phyloP scores from a whole-genome alignment of 2,113 vertebrate species.

The Megaceryle torquata region DNA sequence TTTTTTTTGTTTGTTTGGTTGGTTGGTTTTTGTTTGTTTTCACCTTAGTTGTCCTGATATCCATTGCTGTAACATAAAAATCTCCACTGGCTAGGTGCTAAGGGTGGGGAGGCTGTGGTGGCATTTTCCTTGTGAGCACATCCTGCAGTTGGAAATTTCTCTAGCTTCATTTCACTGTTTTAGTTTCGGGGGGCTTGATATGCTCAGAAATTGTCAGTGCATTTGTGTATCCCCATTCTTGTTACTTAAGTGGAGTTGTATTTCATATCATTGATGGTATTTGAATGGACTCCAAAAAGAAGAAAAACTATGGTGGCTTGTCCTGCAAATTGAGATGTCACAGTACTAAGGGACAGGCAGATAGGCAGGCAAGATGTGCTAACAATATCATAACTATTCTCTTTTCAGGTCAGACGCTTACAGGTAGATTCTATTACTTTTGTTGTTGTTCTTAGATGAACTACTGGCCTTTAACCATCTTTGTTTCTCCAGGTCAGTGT shows the following conservation, averaged over 20 bases:
- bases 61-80: background rate
- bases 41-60: background rate
- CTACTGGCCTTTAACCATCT: background rate
- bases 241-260: background rate
- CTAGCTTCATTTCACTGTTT: background rate
- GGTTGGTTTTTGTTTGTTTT: background rate
- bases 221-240: background rate
- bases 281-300: background rate
- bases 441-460: background rate
- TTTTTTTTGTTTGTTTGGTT: background rate
- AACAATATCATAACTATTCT: background rate
- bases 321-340: background rate
- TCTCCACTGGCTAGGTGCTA: background rate
- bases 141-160: background rate
- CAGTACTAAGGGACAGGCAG: background rate
- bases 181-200: background rate
- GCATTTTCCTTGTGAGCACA: background rate
- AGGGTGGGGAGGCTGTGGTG: background rate
- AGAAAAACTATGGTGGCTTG: background rate
- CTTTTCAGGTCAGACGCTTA: background rate
- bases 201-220: rapidly evolving
- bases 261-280: background rate
- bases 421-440: background rate
- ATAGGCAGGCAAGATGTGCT: background rate
- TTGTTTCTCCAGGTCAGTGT: background rate